Conservation (phyloP, 53 echinoderm and acorn worm genomes). For the Arbacia lixula region DNA sequence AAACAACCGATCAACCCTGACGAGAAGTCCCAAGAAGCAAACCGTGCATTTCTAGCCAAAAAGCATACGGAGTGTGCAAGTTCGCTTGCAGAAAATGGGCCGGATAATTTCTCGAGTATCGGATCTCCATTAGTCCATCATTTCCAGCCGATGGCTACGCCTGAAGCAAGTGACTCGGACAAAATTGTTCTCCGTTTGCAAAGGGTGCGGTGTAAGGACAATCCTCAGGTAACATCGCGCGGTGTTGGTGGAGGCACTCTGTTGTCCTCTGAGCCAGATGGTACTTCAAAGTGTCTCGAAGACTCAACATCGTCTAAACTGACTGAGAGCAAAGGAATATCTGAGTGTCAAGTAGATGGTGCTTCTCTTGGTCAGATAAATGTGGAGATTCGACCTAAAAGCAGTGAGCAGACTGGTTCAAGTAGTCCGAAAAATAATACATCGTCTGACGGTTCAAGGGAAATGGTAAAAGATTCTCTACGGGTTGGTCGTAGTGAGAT, state of each 20-base stretch:
- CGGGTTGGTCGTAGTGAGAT: too few relatives aligned
- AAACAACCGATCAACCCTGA: neutral
- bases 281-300: neutral
- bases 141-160: neutral
- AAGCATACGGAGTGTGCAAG: too few relatives aligned
- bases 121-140: conserved; percentile 2
- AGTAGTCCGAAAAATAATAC: neutral
- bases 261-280: neutral
- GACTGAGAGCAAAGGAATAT: too few relatives aligned
- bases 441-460: neutral
- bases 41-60: too few relatives aligned
- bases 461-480: too few relatives aligned
- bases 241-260: neutral
- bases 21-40: neutral
- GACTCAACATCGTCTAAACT: too few relatives aligned
- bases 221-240: neutral
- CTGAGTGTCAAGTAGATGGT: too few relatives aligned
- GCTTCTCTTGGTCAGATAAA: too few relatives aligned
- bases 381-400: too few relatives aligned
- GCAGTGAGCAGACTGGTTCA: neutral
- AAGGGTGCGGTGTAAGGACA: conserved; percentile 20
- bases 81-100: neutral
- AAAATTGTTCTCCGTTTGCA: conserved; percentile 33
- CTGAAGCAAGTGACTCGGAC: neutral
- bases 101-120: conserved; percentile 3